These are phyloP conservation scores for Caenorhabditis remanei DNA, from an alignment of 1,140 invertebrate genomes.

Conservation along the genomic window DNA sequence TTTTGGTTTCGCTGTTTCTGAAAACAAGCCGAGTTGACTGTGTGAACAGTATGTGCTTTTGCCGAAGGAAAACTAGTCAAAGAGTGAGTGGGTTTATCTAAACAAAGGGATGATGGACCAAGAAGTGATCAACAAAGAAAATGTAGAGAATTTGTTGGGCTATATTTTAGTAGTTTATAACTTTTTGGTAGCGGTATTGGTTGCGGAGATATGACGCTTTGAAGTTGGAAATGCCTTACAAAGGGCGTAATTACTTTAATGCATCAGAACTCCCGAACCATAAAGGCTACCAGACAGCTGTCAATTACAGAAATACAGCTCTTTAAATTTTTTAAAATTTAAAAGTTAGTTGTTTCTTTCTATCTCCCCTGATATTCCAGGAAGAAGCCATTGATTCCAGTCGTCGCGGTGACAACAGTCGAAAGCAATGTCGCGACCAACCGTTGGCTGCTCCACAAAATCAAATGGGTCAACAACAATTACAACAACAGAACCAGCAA, in stretches of 20 bases:
- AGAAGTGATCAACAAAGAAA: background rate
- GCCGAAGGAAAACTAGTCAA: background rate
- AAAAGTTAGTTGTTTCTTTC: background rate
- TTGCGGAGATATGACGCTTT: no score
- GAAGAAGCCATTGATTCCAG: background rate
- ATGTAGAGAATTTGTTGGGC: background rate
- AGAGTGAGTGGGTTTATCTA: background rate
- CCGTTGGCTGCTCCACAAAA: background rate
- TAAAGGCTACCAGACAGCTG: no score
- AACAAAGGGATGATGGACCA: background rate
- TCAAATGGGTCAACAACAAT: background rate
- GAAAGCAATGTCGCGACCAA: background rate
- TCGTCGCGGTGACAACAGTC: background rate
- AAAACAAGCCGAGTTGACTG: no score
- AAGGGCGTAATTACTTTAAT: no score
- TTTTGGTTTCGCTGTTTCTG: no score
- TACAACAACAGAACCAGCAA: background rate
- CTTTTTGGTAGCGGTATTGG: no score
- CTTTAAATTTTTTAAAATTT: background rate
- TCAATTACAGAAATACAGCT: background rate
- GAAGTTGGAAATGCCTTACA: no score
- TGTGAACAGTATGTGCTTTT: constrained; percentile 1
- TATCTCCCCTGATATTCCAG: background rate
- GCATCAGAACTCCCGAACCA: no score
- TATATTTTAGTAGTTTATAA: no score